These are phyloP conservation scores for Anoplolepis gracilipes DNA, from an alignment of 1,140 invertebrate genomes.

Conservation along the genomic window DNA sequence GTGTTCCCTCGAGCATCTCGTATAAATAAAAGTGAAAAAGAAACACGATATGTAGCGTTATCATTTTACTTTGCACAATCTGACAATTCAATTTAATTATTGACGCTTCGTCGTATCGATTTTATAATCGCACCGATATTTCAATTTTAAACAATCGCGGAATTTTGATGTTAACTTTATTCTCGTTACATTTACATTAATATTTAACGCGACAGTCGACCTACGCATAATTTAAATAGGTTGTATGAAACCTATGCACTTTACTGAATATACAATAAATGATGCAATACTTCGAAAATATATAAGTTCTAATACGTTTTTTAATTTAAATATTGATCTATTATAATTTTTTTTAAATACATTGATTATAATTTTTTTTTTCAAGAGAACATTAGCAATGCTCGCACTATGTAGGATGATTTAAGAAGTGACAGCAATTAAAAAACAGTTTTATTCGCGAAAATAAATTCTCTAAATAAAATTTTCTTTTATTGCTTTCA, in stretches of 20 bases:
- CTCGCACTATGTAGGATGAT: neutral
- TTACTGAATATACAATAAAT: slow-evolving; percentile 23
- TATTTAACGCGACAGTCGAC: neutral
- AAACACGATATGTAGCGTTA: neutral
- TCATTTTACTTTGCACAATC: slow-evolving; percentile 28
- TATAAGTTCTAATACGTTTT: neutral
- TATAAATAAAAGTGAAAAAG: slow-evolving; percentile 31
- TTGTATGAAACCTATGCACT: no score
- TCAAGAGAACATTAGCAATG: neutral
- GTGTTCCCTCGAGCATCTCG: neutral
- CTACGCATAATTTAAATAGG: slow-evolving; percentile 13
- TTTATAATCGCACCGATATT: slow-evolving; percentile 21
- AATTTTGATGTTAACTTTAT: slow-evolving; percentile 36
- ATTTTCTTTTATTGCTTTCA: neutral
- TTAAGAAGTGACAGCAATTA: neutral
- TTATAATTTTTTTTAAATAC: no score
- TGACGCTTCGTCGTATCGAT: slow-evolving; percentile 8
- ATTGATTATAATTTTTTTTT: neutral
- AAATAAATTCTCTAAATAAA: neutral
- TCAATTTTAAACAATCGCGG: slow-evolving; percentile 34
- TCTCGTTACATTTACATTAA: slow-evolving; percentile 33
- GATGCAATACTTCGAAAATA: neutral
- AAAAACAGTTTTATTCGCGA: neutral
- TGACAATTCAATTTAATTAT: slow-evolving; percentile 21
- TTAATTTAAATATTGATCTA: neutral